Conservation (phyloP, 2,797 vertebrate genomes). For the Spheniscus humboldti region DNA sequence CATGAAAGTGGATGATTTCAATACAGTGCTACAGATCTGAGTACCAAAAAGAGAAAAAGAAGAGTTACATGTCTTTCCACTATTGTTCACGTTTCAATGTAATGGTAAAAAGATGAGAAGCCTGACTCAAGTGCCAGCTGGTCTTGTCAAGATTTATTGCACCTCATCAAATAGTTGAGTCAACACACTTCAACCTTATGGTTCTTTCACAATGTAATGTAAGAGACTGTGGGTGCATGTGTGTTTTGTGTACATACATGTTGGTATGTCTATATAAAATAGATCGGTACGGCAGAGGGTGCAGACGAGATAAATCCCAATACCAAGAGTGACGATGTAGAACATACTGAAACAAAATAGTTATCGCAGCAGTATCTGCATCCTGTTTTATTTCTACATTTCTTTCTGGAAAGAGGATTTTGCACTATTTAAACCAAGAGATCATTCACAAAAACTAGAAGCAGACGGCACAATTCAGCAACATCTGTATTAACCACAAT, state of each 20-base stretch:
- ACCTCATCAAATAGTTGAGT: constrained; percentile 62
- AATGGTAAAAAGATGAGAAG: constrained; percentile 56
- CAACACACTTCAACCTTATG: neutral
- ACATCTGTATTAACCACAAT: constrained; percentile 6
- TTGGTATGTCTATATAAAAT: neutral
- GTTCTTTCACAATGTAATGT: neutral
- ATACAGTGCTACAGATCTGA: neutral
- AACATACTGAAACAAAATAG: neutral
- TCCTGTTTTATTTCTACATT: neutral
- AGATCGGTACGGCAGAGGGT: neutral
- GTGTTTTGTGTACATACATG: constrained; percentile 12
- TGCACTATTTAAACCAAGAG: neutral
- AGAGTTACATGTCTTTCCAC: constrained; percentile 35
- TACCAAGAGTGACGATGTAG: neutral
- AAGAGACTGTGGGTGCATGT: neutral
- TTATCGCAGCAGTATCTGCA: neutral
- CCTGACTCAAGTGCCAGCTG: constrained; percentile 10
- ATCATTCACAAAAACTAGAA: neutral
- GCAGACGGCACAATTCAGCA: neutral
- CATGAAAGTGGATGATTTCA: constrained; percentile 12
- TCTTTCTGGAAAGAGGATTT: constrained; percentile 2
- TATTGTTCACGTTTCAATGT: constrained; percentile 38
- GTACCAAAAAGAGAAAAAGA: neutral
- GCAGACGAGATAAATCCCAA: neutral
- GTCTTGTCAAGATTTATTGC: constrained; percentile 59